These are phyloP conservation scores for Spinus pinus DNA, from an alignment of 2,797 vertebrate genomes.

Conservation along the genomic window DNA sequence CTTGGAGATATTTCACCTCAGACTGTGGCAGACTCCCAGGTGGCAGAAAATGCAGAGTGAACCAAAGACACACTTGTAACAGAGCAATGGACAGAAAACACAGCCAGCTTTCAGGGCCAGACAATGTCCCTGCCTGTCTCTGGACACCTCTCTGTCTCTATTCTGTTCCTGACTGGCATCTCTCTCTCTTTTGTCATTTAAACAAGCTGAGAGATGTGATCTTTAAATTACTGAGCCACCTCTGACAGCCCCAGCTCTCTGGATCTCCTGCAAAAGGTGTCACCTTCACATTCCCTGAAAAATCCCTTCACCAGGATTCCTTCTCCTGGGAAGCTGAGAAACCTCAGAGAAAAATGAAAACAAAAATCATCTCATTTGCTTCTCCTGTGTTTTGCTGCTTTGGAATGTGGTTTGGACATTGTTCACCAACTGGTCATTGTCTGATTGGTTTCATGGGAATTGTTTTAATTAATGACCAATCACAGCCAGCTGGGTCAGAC, in stretches of 20 bases:
- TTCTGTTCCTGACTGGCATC: background rate
- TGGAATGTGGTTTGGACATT: too few species aligned
- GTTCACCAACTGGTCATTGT: too few species aligned
- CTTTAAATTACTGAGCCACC: background rate
- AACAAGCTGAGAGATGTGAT: background rate
- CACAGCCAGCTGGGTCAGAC: too few species aligned
- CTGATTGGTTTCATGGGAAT: too few species aligned
- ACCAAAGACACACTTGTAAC: background rate
- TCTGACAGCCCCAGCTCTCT: background rate
- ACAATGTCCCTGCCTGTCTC: background rate
- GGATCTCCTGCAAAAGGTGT: background rate
- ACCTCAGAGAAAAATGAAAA: too few species aligned
- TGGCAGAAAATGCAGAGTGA: background rate
- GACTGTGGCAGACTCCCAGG: background rate
- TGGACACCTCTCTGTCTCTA: background rate
- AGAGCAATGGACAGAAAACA: background rate
- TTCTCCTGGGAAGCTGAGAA: background rate
- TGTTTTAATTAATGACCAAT: too few species aligned
- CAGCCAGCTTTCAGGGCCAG: background rate
- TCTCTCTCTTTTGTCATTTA: background rate
- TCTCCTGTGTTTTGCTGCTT: too few species aligned
- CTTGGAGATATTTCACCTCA: conserved; percentile 1
- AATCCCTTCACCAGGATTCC: background rate
- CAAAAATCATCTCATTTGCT: too few species aligned
- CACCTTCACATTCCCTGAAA: background rate